phyloP scores from a whole-genome alignment of 2,888 invertebrate species.

The Geotrupes spiniger region DNA sequence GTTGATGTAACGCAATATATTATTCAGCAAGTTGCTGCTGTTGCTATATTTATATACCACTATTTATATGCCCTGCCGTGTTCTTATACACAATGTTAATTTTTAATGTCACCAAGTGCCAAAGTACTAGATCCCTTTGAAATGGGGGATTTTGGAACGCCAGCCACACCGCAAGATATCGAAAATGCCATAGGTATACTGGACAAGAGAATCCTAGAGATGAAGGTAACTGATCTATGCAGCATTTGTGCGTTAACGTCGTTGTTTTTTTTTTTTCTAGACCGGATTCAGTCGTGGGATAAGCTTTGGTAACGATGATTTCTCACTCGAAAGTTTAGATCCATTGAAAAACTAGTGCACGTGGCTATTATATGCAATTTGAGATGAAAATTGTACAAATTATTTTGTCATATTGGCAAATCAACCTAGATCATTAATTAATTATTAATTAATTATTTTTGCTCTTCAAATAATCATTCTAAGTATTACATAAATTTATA shows the following conservation, averaged over 20 bases:
- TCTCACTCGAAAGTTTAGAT: slow-evolving; percentile 90
- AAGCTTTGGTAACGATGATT: slow-evolving; percentile 88
- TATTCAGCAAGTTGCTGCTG: too few relatives aligned
- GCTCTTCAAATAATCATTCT: slow-evolving; percentile 12
- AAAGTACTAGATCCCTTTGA: slow-evolving; percentile 75
- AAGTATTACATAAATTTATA: slow-evolving; percentile 22
- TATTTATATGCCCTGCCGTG: background rate
- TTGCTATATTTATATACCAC: background rate
- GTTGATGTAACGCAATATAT: too few relatives aligned
- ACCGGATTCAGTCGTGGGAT: slow-evolving; percentile 87
- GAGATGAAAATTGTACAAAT: slow-evolving; percentile 6
- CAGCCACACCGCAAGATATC: slow-evolving; percentile 57
- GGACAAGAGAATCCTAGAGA: slow-evolving; percentile 80
- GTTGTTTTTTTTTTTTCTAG: slow-evolving; percentile 55
- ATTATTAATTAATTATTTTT: slow-evolving; percentile 14
- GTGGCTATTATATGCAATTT: background rate
- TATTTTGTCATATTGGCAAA: slow-evolving; percentile 23
- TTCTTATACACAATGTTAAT: slow-evolving; percentile 2
- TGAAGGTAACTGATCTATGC: slow-evolving; percentile 71
- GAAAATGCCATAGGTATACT: slow-evolving; percentile 75
- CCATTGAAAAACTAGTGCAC: slow-evolving; percentile 70
- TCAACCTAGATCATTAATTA: slow-evolving; percentile 18
- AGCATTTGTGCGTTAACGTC: too few relatives aligned
- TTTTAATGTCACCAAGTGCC: slow-evolving; percentile 42
- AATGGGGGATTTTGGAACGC: slow-evolving; percentile 69